Conservation (phyloP, 1,140 invertebrate genomes). For the Homarus americanus region DNA sequence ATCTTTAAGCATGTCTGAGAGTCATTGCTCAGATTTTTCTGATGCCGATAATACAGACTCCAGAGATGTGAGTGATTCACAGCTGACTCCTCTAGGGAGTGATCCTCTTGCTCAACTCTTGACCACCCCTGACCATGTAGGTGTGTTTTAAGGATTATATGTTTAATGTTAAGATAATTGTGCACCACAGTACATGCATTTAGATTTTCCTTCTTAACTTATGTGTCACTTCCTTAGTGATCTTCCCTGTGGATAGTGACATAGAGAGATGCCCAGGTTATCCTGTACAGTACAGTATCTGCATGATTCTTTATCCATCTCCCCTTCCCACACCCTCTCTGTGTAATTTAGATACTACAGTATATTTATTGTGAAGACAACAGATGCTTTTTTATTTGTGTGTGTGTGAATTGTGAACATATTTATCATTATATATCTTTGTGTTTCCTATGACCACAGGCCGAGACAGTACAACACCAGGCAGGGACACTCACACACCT, state of each 20-base stretch:
- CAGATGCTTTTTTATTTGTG: too few species aligned
- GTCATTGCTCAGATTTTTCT: constrained; percentile 57
- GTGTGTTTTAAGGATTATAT: neutral
- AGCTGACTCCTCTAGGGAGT: constrained; percentile 48
- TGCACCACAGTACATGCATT: too few species aligned
- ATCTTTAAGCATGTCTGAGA: constrained; percentile 55
- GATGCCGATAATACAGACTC: constrained; percentile 58
- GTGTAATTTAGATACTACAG: too few species aligned
- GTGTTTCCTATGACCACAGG: neutral
- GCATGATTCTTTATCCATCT: too few species aligned
- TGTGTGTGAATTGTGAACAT: too few species aligned
- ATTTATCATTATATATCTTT: neutral
- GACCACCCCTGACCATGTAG: constrained; percentile 61
- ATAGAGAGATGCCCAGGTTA: too few species aligned
- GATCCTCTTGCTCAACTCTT: constrained; percentile 59
- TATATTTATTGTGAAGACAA: neutral
- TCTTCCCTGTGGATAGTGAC: too few species aligned
- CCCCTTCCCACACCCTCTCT: too few species aligned
- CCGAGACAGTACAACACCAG: constrained; percentile 43
- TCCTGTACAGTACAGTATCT: too few species aligned
- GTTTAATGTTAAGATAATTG: too few species aligned
- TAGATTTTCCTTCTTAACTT: too few species aligned
- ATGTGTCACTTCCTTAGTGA: too few species aligned
- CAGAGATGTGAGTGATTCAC: constrained; percentile 57
- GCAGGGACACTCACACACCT: constrained; percentile 2